Conservation (phyloP, 2,113 vertebrate species). For the Brachypteracias leptosomus region DNA sequence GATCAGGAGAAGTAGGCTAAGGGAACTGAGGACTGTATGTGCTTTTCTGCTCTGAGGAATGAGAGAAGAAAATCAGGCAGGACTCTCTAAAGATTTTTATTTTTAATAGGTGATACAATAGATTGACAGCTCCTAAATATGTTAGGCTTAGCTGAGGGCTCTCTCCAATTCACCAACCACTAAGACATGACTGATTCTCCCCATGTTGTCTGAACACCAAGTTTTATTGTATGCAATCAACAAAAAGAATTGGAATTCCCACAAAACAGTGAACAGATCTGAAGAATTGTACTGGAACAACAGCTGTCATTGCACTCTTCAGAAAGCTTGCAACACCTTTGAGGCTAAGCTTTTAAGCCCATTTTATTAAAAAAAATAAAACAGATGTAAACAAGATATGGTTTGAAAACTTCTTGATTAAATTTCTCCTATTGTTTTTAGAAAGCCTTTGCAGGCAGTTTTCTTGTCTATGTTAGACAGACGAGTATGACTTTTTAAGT, state of each 20-base stretch:
- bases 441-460: not conserved
- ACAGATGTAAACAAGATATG: conserved; percentile 51
- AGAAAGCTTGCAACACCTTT: conserved; percentile 46
- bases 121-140: not conserved
- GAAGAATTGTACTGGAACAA: conserved; percentile 49
- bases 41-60: not conserved
- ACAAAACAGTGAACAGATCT: conserved; percentile 6
- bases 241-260: not conserved
- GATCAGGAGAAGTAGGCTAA: not conserved
- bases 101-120: not conserved
- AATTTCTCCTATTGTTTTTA: conserved; percentile 32
- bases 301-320: conserved; percentile 57
- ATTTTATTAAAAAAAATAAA: conserved; percentile 74
- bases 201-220: not conserved
- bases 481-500: not conserved
- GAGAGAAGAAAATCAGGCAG: not conserved
- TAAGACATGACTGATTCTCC: not conserved
- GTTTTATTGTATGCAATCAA: not conserved
- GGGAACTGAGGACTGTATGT: not conserved
- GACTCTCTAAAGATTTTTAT: not conserved
- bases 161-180: not conserved
- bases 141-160: not conserved
- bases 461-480: not conserved
- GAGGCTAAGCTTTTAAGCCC: conserved; percentile 68
- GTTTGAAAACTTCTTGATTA: conserved; percentile 35